Evolutionary conservation across 2,113 vertebrate species (phyloP).

Genomic region (Nothobranchius kuhntae): DNA sequence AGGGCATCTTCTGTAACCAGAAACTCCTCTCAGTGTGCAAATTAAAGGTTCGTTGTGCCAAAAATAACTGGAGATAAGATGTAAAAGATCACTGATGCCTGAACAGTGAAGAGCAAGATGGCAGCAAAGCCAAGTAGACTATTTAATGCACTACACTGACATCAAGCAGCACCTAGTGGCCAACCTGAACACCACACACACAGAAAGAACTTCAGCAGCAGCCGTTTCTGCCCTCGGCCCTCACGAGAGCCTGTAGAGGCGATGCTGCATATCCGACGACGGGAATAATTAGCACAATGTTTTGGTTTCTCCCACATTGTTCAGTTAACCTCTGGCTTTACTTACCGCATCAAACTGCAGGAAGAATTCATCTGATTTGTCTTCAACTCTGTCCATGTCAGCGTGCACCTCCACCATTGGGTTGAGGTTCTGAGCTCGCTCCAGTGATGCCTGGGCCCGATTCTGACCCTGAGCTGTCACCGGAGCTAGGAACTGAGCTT

Average conservation of each 20-base stretch:
- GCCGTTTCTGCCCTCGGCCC: too few relatives aligned
- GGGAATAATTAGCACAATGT: too few relatives aligned
- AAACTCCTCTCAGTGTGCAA: neutral
- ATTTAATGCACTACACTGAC: neutral
- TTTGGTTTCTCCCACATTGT: too few relatives aligned
- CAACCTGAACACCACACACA: neutral
- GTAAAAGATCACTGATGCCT: too few relatives aligned
- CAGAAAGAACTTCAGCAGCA: too few relatives aligned
- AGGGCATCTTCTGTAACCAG: neutral
- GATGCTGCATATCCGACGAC: too few relatives aligned
- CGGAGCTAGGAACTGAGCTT: conserved; percentile 90
- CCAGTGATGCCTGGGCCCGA: conserved; percentile 86
- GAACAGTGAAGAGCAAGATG: too few relatives aligned
- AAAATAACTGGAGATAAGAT: too few relatives aligned
- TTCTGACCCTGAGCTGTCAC: conserved; percentile 83
- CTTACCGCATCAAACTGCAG: conserved; percentile 89
- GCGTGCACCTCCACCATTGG: conserved; percentile 95
- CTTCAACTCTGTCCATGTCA: conserved; percentile 79
- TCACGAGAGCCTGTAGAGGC: too few relatives aligned
- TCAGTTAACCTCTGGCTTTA: neutral
- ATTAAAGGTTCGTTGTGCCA: neutral
- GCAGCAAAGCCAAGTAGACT: neutral
- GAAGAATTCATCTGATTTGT: conserved; percentile 89
- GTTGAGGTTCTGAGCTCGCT: conserved; percentile 92
- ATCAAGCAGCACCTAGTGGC: conserved; percentile 54